phyloP scores from a whole-genome alignment of 2,888 invertebrate species.

The Pasiphila rectangulata region DNA sequence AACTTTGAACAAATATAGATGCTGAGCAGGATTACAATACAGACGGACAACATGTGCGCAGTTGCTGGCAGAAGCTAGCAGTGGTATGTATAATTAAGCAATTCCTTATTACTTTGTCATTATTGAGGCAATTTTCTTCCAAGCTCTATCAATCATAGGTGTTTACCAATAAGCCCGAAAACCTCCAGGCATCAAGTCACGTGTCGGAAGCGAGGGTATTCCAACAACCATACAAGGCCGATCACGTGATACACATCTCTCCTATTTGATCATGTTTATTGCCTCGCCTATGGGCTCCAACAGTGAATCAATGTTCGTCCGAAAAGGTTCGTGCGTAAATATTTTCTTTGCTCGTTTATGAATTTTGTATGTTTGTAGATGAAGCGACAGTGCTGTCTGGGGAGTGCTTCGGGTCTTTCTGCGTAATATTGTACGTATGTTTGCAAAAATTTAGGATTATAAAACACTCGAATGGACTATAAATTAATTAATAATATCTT shows the following conservation, averaged over 20 bases:
- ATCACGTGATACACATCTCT: slow-evolving; percentile 28
- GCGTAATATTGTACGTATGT: neutral
- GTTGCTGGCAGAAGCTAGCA: too few relatives aligned
- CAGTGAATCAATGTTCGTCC: slow-evolving; percentile 16
- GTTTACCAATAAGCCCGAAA: slow-evolving; percentile 26
- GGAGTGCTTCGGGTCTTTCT: neutral
- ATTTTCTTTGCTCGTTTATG: slow-evolving; percentile 5
- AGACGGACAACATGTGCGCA: too few relatives aligned
- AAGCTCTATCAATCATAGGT: slow-evolving; percentile 16
- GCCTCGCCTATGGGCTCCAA: slow-evolving; percentile 9
- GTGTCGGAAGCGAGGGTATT: slow-evolving; percentile 25
- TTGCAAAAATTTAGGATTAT: neutral
- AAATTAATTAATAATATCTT: too few relatives aligned
- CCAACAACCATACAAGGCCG: slow-evolving; percentile 17
- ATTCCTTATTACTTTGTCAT: too few relatives aligned
- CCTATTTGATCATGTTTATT: slow-evolving; percentile 18
- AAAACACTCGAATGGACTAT: too few relatives aligned
- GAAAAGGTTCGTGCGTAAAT: slow-evolving; percentile 10
- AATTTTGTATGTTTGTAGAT: slow-evolving; percentile 7
- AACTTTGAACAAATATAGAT: too few relatives aligned
- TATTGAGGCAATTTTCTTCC: neutral
- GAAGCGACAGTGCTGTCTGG: neutral
- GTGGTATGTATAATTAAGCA: too few relatives aligned
- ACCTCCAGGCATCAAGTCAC: slow-evolving; percentile 18
- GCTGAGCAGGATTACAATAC: too few relatives aligned